These are phyloP conservation scores for Tryphoninae sp. DNA, from an alignment of 2,888 invertebrate genomes.

Conservation along the genomic window DNA sequence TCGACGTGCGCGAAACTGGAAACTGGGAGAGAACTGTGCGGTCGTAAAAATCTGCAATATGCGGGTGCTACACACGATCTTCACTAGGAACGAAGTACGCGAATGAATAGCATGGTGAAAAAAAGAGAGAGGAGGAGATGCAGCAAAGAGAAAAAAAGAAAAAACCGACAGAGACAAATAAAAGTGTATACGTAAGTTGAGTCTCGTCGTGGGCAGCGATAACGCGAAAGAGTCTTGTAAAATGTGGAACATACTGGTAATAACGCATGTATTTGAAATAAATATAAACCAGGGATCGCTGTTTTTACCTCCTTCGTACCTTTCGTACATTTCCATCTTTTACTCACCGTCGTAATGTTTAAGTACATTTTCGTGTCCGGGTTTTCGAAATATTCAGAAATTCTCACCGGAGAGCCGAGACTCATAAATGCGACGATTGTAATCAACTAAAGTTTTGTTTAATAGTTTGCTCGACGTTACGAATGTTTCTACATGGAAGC, in stretches of 20 bases:
- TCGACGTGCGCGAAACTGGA: constrained; percentile 8
- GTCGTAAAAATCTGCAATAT: constrained; percentile 40
- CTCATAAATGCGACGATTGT: constrained; percentile 6
- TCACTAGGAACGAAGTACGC: background rate
- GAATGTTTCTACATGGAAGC: background rate
- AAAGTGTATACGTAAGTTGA: background rate
- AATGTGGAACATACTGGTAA: background rate
- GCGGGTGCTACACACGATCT: background rate
- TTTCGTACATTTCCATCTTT: constrained; percentile 1
- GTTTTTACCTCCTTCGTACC: background rate
- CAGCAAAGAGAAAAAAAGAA: too few relatives aligned
- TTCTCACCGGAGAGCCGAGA: background rate
- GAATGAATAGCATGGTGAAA: background rate
- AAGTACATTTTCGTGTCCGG: constrained; percentile 41
- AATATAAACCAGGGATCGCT: background rate
- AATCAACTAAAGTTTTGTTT: constrained; percentile 42
- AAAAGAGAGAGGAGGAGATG: too few relatives aligned
- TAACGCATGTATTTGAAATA: background rate
- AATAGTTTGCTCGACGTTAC: background rate
- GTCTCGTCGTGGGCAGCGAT: constrained; percentile 10
- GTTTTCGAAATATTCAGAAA: constrained; percentile 31
- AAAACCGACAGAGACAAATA: background rate
- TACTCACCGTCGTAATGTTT: constrained; percentile 30
- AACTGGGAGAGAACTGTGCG: background rate
- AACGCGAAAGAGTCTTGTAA: constrained; percentile 6